Percentiles rank a stretch among this genome's conserved stretches.
These are phyloP conservation scores for Chrysaora quinquecirrha DNA, from an alignment of 30 jellyfish, hydroid and myxozoan species.

Conservation along the genomic window DNA sequence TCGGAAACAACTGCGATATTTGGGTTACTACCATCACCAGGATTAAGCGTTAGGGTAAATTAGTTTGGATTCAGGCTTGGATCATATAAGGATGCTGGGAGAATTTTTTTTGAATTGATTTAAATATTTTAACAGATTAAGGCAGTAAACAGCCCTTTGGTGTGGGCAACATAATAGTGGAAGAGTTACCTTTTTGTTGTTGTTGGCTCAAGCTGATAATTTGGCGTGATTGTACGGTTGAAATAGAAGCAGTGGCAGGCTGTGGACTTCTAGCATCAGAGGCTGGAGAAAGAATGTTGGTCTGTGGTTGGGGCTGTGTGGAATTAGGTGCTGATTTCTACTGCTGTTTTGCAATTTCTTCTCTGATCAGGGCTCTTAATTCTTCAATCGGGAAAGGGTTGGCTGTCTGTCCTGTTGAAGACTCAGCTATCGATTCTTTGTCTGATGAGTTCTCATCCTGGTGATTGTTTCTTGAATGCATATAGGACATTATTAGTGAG, in stretches of 20 bases:
- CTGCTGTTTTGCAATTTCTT: not conserved
- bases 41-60: too few species aligned
- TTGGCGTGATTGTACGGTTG: not conserved
- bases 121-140: not conserved
- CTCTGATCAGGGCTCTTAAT: slow-evolving; percentile 7
- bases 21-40: too few species aligned
- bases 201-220: not conserved
- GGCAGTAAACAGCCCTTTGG: slow-evolving; percentile 13
- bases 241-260: not conserved
- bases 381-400: slow-evolving; percentile 5
- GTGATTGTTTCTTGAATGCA: too few species aligned
- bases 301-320: not conserved
- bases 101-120: not conserved
- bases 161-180: not conserved
- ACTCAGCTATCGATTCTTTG: too few species aligned
- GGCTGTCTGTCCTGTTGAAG: too few species aligned
- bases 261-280: not conserved
- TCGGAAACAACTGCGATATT: slow-evolving; percentile 10
- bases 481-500: too few species aligned
- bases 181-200: not conserved
- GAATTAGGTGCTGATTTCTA: not conserved
- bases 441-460: too few species aligned
- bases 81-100: slow-evolving; percentile 11
- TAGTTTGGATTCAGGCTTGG: too few species aligned
- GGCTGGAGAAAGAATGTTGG: slow-evolving; percentile 9